These are phyloP conservation scores for Geotrypetes seraphini DNA, from an alignment of 2,797 vertebrate genomes.

Conservation along the genomic window DNA sequence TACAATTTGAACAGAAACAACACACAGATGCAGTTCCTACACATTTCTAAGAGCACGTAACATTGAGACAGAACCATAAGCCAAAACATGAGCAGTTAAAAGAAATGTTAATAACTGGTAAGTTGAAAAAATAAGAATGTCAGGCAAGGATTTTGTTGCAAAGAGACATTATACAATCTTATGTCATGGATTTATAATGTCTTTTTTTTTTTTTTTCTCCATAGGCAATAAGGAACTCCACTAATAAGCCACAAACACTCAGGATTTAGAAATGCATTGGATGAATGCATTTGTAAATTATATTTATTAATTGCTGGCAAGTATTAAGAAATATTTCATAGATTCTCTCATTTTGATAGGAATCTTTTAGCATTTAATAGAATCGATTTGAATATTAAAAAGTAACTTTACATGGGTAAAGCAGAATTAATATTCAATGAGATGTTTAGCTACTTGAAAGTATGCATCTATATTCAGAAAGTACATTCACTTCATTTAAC, in stretches of 20 bases:
- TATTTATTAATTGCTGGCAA: too few relatives aligned
- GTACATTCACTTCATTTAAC: too few relatives aligned
- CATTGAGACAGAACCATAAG: conserved; percentile 42
- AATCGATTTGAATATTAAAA: too few relatives aligned
- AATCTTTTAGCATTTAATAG: too few relatives aligned
- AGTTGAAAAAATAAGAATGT: conserved; percentile 12
- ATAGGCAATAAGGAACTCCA: conserved; percentile 1
- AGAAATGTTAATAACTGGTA: conserved; percentile 22
- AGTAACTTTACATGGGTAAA: too few relatives aligned
- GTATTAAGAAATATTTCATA: too few relatives aligned
- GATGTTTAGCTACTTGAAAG: too few relatives aligned
- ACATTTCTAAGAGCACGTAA: conserved; percentile 42
- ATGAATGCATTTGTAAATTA: too few relatives aligned
- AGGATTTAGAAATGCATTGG: background rate
- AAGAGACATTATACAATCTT: conserved; percentile 8
- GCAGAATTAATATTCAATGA: too few relatives aligned
- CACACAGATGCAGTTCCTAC: conserved; percentile 47
- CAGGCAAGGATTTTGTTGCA: background rate
- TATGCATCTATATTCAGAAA: too few relatives aligned
- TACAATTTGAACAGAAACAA: conserved; percentile 46
- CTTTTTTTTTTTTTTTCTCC: conserved; percentile 2
- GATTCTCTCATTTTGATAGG: too few relatives aligned
- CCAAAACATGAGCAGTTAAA: conserved; percentile 35
- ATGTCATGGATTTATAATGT: background rate
- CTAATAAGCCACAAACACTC: too few relatives aligned